These are phyloP conservation scores for Synergus gifuensis DNA, from an alignment of 2,888 invertebrate species.

Conservation along the genomic window DNA sequence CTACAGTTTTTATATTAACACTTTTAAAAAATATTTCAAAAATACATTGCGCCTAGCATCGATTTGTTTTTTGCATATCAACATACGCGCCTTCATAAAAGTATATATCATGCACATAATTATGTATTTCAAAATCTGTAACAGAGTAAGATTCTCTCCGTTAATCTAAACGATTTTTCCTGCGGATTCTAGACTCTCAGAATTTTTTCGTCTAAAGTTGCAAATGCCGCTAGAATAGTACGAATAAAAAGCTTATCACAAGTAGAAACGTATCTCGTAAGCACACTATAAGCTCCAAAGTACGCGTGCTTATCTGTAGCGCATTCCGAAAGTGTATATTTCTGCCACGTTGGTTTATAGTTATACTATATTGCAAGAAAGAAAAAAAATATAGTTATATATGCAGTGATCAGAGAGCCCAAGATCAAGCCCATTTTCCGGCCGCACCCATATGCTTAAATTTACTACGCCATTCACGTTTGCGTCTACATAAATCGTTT, in stretches of 20 bases:
- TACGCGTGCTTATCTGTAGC: constrained; percentile 32
- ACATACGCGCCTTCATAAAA: too few species aligned
- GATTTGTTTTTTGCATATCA: too few species aligned
- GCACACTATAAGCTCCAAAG: constrained; percentile 27
- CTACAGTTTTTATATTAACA: too few species aligned
- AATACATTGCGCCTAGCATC: too few species aligned
- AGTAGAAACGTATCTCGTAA: constrained; percentile 19
- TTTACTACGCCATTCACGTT: constrained; percentile 70
- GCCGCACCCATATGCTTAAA: constrained; percentile 65
- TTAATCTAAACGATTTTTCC: too few species aligned
- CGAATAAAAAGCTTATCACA: constrained; percentile 6
- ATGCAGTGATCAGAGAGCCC: not conserved
- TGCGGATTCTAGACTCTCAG: not conserved
- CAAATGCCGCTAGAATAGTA: constrained; percentile 2
- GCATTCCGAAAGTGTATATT: constrained; percentile 23
- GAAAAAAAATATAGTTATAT: constrained; percentile 1
- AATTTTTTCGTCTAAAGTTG: not conserved
- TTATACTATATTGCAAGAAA: not conserved
- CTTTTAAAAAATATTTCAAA: too few species aligned
- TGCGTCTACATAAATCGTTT: constrained; percentile 67
- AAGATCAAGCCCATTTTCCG: constrained; percentile 53
- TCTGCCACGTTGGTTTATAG: not conserved
- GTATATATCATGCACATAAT: too few species aligned
- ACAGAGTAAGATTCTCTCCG: too few species aligned
- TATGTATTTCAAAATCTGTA: too few species aligned